Evolutionary conservation across 2,888 invertebrate genomes (phyloP), one percentile per base, ranked within the genome.

Genomic region (Pardosa pseudoannulata): DNA sequence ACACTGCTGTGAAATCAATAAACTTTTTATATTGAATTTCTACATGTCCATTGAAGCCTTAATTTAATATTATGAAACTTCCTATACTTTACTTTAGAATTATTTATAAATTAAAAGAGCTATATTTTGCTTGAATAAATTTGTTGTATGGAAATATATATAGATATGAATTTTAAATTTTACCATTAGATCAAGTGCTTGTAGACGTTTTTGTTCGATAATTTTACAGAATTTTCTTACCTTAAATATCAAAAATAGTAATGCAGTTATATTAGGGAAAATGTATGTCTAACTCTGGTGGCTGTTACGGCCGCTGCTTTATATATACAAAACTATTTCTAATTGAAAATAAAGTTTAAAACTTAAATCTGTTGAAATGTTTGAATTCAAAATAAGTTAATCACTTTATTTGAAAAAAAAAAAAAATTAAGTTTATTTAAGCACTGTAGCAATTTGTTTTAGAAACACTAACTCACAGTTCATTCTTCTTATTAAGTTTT

Each of bases 101-200:
- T 32, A 32, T 32, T 67, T 31, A 36, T 19, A 67, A 19, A 32
- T 62, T 67, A 32, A n/a, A 67, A 67, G 32, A 67, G 67, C 67
- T 67, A 13, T 67, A 67, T 67, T 67, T 67, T 67, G 67, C 36
- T 67, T 67, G 32, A 32, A n/a, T 27, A 36, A 29, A 13, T 65
- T 31, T 29, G 29, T 19, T 67, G 32, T 23, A 67, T 16, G 16
- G 23, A 23, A 23, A 6, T 65, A 32, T 67, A 67, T 19, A 32
- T 32, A 32, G 13, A 67, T 32, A 19, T 32, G 67, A 67, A 67
- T 67, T 67, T 32, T 19, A 67, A 67, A 32, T 67, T 56, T 56
- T 56, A 23, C 23, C 23, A 23, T 56, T n/a, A 56, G 23, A 56
- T 56, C 1, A 56, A 56, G 7, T 56, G 56, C 56, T 56, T 56